Percentiles rank a stretch among this genome's conserved stretches.
phyloP scores from a whole-genome alignment of 35 echinoderm and acorn worm species.

The Apostichopus parvimensis region DNA sequence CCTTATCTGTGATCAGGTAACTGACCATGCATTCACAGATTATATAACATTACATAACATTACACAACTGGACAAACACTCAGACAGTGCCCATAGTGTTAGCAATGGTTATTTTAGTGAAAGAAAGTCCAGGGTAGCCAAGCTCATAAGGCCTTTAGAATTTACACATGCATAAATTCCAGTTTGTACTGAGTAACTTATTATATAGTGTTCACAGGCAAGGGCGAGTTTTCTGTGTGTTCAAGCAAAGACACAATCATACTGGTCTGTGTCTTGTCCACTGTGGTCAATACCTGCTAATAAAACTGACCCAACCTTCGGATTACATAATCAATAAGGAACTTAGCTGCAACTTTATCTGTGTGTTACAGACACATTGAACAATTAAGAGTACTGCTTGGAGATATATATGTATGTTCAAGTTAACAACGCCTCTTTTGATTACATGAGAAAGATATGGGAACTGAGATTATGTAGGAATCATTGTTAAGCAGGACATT shows the following conservation, averaged over 20 bases:
- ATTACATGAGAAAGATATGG: too few species aligned
- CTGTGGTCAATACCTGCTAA: neutral
- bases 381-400: too few species aligned
- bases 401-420: too few species aligned
- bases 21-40: neutral
- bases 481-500: too few species aligned
- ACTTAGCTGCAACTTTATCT: neutral
- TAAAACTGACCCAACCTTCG: neutral
- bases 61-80: slow-evolving; percentile 41
- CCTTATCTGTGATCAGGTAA: neutral
- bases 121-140: neutral
- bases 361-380: too few species aligned
- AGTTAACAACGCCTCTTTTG: too few species aligned
- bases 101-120: neutral
- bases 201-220: too few species aligned
- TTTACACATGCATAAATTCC: too few species aligned
- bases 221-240: neutral
- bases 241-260: neutral
- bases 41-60: slow-evolving; percentile 36
- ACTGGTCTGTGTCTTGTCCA: neutral
- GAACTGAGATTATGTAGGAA: too few species aligned
- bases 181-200: too few species aligned
- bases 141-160: too few species aligned
- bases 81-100: neutral
- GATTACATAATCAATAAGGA: neutral